Evolutionary conservation across 2,113 vertebrate species (phyloP).

Genomic region (Elephantulus edwardii): DNA sequence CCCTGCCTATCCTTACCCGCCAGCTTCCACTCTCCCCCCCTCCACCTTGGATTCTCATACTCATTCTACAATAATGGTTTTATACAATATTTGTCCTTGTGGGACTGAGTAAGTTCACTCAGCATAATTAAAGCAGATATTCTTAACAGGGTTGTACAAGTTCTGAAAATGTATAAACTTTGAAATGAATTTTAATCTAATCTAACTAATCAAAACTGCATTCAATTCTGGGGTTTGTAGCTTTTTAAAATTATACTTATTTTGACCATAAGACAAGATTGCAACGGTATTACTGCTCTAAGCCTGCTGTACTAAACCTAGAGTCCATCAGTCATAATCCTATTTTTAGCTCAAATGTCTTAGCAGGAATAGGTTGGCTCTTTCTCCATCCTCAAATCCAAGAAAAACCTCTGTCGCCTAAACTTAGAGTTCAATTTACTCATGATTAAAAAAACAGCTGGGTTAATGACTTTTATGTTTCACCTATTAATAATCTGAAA

Average conservation of each 20-base stretch:
- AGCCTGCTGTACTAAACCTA: constrained; percentile 9
- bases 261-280: not conserved
- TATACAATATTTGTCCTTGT: too few species aligned
- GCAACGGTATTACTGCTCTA: not conserved
- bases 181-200: not conserved
- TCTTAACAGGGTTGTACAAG: not conserved
- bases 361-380: constrained; percentile 27
- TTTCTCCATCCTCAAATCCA: not conserved
- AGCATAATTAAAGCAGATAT: constrained; percentile 47
- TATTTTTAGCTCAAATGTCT: constrained; percentile 68
- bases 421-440: constrained; percentile 45
- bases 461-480: constrained; percentile 36
- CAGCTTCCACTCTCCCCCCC: too few species aligned
- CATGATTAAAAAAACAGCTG: constrained; percentile 62
- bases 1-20: too few species aligned
- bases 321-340: constrained; percentile 35
- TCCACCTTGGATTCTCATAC: too few species aligned
- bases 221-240: too few species aligned
- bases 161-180: constrained; percentile 12
- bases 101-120: too few species aligned
- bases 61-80: too few species aligned
- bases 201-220: not conserved
- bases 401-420: constrained; percentile 35
- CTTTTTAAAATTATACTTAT: too few species aligned
- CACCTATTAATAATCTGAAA: constrained; percentile 51